Evolutionary conservation across 2,113 vertebrate genomes (phyloP).

Genomic region (Otocyon megalotis): DNA sequence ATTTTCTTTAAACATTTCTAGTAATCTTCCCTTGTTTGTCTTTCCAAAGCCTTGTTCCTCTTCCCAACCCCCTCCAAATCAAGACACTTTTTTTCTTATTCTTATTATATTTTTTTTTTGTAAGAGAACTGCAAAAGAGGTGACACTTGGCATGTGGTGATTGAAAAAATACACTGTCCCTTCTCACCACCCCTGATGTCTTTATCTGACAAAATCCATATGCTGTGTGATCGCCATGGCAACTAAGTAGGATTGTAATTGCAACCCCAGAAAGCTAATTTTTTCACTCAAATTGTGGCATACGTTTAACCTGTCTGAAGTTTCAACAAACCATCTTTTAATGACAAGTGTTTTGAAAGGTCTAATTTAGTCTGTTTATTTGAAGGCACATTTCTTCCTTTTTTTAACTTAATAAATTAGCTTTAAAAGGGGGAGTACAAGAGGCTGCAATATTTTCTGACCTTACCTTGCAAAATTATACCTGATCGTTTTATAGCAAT

Average conservation of each 20-base stretch:
- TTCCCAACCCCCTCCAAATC: background rate
- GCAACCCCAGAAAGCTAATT: constrained; percentile 88
- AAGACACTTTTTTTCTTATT: background rate
- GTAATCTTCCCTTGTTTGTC: background rate
- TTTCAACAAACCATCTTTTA: constrained; percentile 89
- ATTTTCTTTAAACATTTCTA: constrained; percentile 32
- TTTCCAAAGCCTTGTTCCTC: background rate
- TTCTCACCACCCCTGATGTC: constrained; percentile 83
- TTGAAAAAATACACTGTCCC: constrained; percentile 85
- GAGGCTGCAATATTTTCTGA: constrained; percentile 78
- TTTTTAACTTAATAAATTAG: constrained; percentile 74
- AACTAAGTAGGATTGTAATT: constrained; percentile 89
- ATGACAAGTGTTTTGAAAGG: constrained; percentile 89
- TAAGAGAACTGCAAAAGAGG: constrained; percentile 72
- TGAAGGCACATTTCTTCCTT: constrained; percentile 79
- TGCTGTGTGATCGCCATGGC: constrained; percentile 87
- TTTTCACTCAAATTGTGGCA: constrained; percentile 87
- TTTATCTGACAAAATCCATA: constrained; percentile 90
- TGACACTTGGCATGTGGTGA: constrained; percentile 83
- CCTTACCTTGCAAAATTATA: constrained; percentile 64
- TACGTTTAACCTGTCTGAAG: constrained; percentile 89
- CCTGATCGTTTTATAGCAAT: constrained; percentile 38
- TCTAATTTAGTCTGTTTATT: constrained; percentile 84
- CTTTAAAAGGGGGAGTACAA: background rate
- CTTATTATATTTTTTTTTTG: background rate